Percentiles rank a stretch among this genome's conserved stretches.
These are phyloP conservation scores for Phoxinus phoxinus DNA, from an alignment of 2,113 vertebrate species.

Conservation along the genomic window DNA sequence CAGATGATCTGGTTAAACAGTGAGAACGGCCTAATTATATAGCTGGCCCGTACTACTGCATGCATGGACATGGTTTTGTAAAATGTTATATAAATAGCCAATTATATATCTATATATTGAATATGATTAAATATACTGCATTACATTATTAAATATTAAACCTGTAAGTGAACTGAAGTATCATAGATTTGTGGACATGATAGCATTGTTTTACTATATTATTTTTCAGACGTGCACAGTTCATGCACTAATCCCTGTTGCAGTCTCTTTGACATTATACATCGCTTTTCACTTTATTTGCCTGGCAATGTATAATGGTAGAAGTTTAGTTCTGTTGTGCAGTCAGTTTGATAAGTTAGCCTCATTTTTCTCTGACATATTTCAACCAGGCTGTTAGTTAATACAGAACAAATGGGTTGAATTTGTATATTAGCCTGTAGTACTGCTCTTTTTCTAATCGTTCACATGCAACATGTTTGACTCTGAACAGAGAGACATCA, in stretches of 20 bases:
- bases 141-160: not conserved
- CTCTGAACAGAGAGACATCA: conserved; percentile 24
- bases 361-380: not conserved
- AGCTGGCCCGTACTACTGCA: no score
- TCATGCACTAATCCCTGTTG: no score
- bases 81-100: not conserved
- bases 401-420: not conserved
- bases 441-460: not conserved
- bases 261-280: no score
- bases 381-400: not conserved
- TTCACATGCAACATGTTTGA: not conserved
- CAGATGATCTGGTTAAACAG: conserved; percentile 34
- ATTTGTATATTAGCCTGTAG: not conserved
- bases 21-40: not conserved
- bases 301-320: no score
- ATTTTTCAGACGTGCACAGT: no score
- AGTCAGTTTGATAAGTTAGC: no score
- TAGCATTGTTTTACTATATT: no score
- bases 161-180: not conserved
- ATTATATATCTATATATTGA: not conserved
- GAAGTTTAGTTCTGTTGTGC: no score
- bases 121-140: not conserved
- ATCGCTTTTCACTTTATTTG: no score
- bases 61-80: not conserved
- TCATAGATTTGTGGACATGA: not conserved